Conservation (phyloP, 2,113 vertebrate genomes). For the Cochlearius cochlearius region DNA sequence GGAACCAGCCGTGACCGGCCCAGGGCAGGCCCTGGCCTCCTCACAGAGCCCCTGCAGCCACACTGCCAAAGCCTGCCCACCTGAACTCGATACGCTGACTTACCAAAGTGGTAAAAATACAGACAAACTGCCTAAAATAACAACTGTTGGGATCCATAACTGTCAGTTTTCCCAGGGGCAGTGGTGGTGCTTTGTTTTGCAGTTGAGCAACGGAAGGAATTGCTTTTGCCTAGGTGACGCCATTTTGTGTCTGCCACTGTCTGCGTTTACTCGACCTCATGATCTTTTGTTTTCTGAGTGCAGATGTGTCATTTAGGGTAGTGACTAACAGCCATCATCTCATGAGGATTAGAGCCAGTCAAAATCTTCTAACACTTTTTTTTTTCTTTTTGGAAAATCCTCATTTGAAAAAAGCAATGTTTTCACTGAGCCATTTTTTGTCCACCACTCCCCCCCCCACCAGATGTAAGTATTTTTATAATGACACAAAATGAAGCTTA, state of each 20-base stretch:
- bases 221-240: not conserved
- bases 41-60: not conserved
- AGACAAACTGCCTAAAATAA: not conserved
- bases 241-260: not conserved
- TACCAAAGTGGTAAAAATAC: not conserved
- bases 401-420: not conserved
- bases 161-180: not conserved
- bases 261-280: not conserved
- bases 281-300: not conserved
- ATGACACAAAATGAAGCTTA: not conserved
- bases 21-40: not conserved
- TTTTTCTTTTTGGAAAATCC: not conserved
- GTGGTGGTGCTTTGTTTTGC: not conserved
- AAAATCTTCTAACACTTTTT: not conserved
- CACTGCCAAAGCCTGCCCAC: not conserved
- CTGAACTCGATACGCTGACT: accelerated
- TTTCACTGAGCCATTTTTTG: not conserved
- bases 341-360: not conserved
- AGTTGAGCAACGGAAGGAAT: not conserved
- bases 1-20: accelerated
- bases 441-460: accelerated
- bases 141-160: not conserved
- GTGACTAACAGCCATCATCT: not conserved
- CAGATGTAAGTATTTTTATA: not conserved
- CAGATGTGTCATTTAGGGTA: not conserved